These are phyloP conservation scores for Drosophila kanekoi DNA, from an alignment of 2,888 invertebrate genomes.

Conservation along the genomic window DNA sequence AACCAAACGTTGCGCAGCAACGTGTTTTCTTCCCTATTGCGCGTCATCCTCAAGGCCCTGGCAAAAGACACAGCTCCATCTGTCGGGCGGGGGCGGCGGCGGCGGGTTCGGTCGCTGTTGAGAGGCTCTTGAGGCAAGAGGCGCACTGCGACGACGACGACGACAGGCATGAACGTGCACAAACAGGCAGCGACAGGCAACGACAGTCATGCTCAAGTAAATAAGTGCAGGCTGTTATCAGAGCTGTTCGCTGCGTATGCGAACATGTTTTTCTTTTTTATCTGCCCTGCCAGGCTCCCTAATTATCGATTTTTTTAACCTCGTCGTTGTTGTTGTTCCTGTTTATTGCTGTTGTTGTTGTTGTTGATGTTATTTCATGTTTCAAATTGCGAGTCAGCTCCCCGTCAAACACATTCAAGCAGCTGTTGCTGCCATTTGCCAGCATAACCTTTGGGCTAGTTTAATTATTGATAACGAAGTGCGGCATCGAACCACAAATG, in stretches of 20 bases:
- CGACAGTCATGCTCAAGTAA: constrained; percentile 46
- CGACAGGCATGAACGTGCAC: constrained; percentile 15
- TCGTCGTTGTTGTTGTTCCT: constrained; percentile 2
- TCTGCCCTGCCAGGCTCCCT: constrained; percentile 39
- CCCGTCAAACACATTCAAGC: constrained; percentile 33
- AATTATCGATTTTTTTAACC: constrained; percentile 67
- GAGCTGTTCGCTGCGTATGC: constrained; percentile 20
- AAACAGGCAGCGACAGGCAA: constrained; percentile 29
- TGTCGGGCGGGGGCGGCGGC: constrained; percentile 1
- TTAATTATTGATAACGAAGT: constrained; percentile 67
- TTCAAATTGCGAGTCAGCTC: constrained; percentile 57
- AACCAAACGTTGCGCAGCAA: constrained; percentile 35
- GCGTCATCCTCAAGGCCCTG: constrained; percentile 61
- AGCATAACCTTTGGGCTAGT: constrained; percentile 46
- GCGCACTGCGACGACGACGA: constrained; percentile 32
- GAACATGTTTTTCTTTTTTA: constrained; percentile 33
- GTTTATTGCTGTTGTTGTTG: constrained; percentile 20
- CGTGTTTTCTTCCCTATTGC: constrained; percentile 13
- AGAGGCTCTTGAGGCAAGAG: constrained; percentile 42
- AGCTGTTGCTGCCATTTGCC: constrained; percentile 51
- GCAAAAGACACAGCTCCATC: constrained; percentile 39
- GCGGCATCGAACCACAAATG: constrained; percentile 44
- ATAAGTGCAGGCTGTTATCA: constrained; percentile 65
- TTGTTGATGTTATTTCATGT: constrained; percentile 53
- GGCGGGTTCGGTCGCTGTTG: constrained; percentile 19